These are phyloP conservation scores for Anguilla pacifica DNA, from an alignment of 2,797 vertebrate genomes.

Conservation along the genomic window DNA sequence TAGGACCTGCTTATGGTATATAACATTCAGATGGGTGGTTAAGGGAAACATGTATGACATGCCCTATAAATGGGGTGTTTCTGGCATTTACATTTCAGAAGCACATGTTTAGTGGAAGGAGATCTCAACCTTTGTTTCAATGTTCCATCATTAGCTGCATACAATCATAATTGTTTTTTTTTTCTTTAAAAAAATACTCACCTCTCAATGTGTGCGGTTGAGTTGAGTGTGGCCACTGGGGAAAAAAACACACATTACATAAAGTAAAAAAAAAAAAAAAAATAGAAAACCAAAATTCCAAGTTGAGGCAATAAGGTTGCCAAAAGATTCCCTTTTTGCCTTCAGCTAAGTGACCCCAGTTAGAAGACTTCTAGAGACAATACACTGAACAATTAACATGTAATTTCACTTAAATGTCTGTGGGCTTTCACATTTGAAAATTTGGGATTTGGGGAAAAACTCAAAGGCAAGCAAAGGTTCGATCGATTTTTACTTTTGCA, in stretches of 20 bases:
- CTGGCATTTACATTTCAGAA: background rate
- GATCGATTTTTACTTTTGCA: background rate
- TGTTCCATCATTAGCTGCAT: background rate
- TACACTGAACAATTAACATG: background rate
- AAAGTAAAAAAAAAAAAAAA: background rate
- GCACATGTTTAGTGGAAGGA: background rate
- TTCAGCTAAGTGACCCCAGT: conserved; percentile 10
- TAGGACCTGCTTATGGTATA: background rate
- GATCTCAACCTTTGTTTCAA: background rate
- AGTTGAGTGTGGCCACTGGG: background rate
- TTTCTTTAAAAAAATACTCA: background rate
- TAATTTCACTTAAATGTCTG: background rate
- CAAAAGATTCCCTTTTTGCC: background rate
- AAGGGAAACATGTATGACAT: background rate
- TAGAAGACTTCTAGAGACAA: background rate
- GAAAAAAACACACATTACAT: background rate
- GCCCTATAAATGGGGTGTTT: background rate
- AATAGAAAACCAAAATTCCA: background rate
- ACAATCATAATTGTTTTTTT: background rate
- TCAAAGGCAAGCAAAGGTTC: background rate
- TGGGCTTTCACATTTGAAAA: background rate
- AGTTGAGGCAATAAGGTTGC: background rate
- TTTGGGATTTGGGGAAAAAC: background rate
- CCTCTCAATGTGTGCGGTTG: background rate
- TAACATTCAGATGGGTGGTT: background rate